Evolutionary conservation across 2,888 invertebrate genomes (phyloP).

Genomic region (Leucophora obtusa): DNA sequence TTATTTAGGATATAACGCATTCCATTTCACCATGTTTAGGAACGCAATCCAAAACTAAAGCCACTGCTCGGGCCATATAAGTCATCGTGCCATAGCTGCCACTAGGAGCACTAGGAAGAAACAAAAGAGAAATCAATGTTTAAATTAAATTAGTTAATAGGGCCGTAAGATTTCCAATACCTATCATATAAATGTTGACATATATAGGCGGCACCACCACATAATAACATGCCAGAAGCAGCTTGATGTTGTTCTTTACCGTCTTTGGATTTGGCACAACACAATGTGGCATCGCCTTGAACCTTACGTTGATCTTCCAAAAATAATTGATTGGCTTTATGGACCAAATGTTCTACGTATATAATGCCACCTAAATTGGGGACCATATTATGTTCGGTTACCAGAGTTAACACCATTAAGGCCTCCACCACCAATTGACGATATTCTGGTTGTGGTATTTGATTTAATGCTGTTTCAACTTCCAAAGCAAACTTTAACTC

Average conservation of each 20-base stretch:
- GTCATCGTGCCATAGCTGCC: constrained; percentile 99
- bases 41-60: constrained; percentile 85
- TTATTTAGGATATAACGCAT: constrained; percentile 85
- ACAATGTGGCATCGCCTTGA: constrained; percentile 94
- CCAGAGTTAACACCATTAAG: constrained; percentile 95
- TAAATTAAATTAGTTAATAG: neutral
- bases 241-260: constrained; percentile 80
- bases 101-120: constrained; percentile 90
- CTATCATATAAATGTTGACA: constrained; percentile 97
- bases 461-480: constrained; percentile 97
- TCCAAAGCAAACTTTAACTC: constrained; percentile 98
- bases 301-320: constrained; percentile 95
- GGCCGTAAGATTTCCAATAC: constrained; percentile 63
- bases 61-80: constrained; percentile 92
- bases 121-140: neutral
- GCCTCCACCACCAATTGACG: constrained; percentile 98
- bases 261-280: constrained; percentile 90
- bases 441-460: constrained; percentile 98
- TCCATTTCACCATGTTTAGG: constrained; percentile 89
- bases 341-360: constrained; percentile 94
- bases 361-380: constrained; percentile 88
- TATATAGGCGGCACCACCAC: constrained; percentile 96
- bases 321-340: constrained; percentile 96
- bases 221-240: constrained; percentile 84
- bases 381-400: constrained; percentile 91